These are phyloP conservation scores for Gallirallus australis DNA, from an alignment of 2,797 vertebrate genomes.

Conservation along the genomic window DNA sequence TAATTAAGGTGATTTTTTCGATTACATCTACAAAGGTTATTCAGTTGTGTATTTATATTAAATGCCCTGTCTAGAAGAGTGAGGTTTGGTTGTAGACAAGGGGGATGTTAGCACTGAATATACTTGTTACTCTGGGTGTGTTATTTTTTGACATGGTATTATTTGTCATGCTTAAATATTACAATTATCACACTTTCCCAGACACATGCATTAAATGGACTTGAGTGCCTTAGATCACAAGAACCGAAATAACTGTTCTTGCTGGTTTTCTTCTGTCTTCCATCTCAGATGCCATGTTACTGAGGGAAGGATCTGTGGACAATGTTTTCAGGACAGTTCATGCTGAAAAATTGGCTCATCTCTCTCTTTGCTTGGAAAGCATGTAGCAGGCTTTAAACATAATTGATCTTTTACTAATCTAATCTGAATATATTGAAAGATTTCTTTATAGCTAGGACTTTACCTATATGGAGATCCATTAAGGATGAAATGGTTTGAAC, in stretches of 20 bases:
- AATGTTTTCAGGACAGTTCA: background rate
- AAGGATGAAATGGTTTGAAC: background rate
- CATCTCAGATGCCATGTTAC: background rate
- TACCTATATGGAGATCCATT: background rate
- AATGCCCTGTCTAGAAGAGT: background rate
- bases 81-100: background rate
- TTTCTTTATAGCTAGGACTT: background rate
- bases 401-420: background rate
- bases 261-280: background rate
- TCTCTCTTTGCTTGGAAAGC: background rate
- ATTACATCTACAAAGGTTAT: fast-evolving
- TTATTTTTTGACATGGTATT: background rate
- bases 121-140: background rate
- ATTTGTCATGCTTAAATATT: background rate
- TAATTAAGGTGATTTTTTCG: background rate
- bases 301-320: fast-evolving
- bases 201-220: background rate
- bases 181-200: background rate
- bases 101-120: background rate
- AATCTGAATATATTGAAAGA: background rate
- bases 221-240: background rate
- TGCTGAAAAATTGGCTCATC: fast-evolving
- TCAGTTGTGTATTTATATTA: background rate
- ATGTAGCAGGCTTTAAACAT: background rate
- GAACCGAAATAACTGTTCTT: background rate